Evolutionary conservation across 2,888 invertebrate genomes (phyloP).

Genomic region (Epinotia demarniana): DNA sequence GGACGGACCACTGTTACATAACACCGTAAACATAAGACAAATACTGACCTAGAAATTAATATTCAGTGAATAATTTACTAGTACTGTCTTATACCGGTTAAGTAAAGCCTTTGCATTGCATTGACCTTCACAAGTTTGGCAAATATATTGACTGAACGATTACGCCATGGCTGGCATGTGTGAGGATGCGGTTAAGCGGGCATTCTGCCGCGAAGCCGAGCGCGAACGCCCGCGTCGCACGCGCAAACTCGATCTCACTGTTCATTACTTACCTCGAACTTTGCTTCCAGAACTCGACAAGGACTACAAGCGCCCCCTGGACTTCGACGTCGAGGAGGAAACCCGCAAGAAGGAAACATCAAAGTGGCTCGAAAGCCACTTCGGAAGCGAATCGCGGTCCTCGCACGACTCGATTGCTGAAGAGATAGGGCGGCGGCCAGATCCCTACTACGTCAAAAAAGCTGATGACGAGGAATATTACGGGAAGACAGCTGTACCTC

Average conservation of each 20-base stretch:
- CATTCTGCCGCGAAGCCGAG: constrained; percentile 66
- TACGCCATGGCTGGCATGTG: constrained; percentile 73
- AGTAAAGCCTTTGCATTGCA: constrained; percentile 76
- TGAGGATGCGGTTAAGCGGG: constrained; percentile 61
- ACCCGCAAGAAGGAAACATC: constrained; percentile 95
- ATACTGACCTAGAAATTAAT: constrained; percentile 74
- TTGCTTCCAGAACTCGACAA: constrained; percentile 87
- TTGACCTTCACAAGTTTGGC: constrained; percentile 82
- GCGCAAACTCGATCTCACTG: constrained; percentile 32
- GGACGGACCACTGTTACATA: constrained; percentile 55
- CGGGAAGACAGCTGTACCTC: constrained; percentile 77
- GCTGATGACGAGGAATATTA: constrained; percentile 77
- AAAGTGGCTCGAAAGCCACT: constrained; percentile 96
- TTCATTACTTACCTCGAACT: constrained; percentile 54
- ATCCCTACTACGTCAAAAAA: constrained; percentile 91
- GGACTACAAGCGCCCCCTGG: constrained; percentile 92
- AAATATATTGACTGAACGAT: constrained; percentile 80
- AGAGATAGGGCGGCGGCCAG: constrained; percentile 85
- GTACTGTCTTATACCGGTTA: constrained; percentile 66
- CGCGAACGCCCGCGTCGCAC: constrained; percentile 68
- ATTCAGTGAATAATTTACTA: constrained; percentile 69
- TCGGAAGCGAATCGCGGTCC: constrained; percentile 93
- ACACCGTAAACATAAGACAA: constrained; percentile 59
- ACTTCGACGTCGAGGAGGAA: constrained; percentile 95
- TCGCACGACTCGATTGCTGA: constrained; percentile 89